Percentiles rank a stretch among this genome's conserved stretches.
These are phyloP conservation scores for Dryomyza anilis DNA, from an alignment of 2,888 invertebrate genomes.

Conservation along the genomic window DNA sequence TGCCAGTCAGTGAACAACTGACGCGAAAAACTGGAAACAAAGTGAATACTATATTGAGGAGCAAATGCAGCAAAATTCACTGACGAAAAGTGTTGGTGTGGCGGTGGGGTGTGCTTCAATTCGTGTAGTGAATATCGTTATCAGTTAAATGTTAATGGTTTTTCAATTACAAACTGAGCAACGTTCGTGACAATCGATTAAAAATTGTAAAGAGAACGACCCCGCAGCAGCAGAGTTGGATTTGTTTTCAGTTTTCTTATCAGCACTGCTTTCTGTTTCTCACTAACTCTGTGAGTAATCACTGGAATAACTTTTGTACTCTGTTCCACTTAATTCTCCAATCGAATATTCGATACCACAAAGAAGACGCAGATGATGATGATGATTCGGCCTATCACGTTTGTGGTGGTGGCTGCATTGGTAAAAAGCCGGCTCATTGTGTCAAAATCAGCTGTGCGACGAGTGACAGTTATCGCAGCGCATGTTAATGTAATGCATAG, in stretches of 20 bases:
- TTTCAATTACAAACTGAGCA: too few relatives aligned
- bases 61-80: not conserved
- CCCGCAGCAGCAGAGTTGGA: too few relatives aligned
- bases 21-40: not conserved
- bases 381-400: not conserved
- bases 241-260: too few relatives aligned
- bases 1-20: conserved; percentile 6
- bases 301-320: not conserved
- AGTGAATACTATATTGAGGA: not conserved
- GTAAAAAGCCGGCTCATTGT: not conserved
- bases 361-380: not conserved
- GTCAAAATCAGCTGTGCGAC: conserved; percentile 9
- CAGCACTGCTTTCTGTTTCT: not conserved
- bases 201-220: too few relatives aligned
- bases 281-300: not conserved
- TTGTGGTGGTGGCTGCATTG: not conserved
- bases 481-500: too few relatives aligned
- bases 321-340: not conserved
- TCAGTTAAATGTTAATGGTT: too few relatives aligned
- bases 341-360: not conserved
- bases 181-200: too few relatives aligned
- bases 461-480: too few relatives aligned
- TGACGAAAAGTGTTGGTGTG: too few relatives aligned
- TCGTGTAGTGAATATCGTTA: too few relatives aligned
- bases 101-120: too few relatives aligned